Conservation (phyloP, 2,113 vertebrate species). For the Coracopsis vasa region DNA sequence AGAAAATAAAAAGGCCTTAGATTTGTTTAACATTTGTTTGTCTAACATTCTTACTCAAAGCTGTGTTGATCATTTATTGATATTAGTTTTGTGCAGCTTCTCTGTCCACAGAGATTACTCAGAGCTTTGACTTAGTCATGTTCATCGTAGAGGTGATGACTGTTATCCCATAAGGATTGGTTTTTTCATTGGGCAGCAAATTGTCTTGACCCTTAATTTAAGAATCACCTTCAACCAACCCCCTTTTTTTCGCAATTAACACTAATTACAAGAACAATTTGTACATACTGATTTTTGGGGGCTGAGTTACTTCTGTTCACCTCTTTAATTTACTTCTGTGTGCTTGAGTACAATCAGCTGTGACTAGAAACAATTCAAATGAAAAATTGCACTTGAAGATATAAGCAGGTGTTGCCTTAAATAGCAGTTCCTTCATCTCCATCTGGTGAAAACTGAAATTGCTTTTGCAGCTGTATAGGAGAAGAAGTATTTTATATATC, state of each 20-base stretch:
- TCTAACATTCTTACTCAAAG: not conserved
- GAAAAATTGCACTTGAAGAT: not conserved
- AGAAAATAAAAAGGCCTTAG: not conserved
- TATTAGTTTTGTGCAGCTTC: not conserved
- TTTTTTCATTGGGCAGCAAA: not conserved
- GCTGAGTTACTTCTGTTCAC: not conserved
- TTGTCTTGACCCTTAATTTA: not conserved
- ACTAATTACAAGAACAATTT: not conserved
- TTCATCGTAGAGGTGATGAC: not conserved
- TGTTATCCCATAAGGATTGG: not conserved
- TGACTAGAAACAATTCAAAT: conserved; percentile 1
- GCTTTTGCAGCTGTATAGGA: not conserved
- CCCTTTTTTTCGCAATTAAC: not conserved
- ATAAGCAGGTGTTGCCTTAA: not conserved
- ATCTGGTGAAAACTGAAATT: not conserved
- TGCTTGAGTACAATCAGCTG: not conserved
- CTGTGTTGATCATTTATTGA: not conserved
- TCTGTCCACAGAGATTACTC: not conserved
- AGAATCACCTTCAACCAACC: not conserved
- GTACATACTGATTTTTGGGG: not conserved
- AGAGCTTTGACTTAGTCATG: not conserved
- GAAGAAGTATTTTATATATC: not conserved
- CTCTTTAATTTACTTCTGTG: not conserved
- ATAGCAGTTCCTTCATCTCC: not conserved
- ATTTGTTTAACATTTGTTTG: not conserved